phyloP scores from a whole-genome alignment of 2,888 invertebrate species.

The Quadroppia sp. region DNA sequence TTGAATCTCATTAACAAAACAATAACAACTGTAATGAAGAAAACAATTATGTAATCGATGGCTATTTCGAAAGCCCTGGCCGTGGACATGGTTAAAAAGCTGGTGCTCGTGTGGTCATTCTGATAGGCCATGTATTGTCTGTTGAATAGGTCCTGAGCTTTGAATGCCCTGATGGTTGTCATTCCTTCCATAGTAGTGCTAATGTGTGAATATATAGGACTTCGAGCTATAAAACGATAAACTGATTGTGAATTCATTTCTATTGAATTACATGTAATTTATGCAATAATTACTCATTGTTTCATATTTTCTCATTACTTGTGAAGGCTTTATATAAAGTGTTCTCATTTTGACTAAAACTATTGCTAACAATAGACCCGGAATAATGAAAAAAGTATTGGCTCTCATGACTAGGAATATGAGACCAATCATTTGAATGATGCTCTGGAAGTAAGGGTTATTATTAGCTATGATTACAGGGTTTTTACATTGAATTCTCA shows the following conservation, averaged over 20 bases:
- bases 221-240: slow-evolving; percentile 44
- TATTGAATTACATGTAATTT: slow-evolving; percentile 51
- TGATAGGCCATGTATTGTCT: slow-evolving; percentile 55
- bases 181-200: slow-evolving; percentile 48
- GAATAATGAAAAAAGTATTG: slow-evolving; percentile 52
- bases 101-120: slow-evolving; percentile 79
- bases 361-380: not conserved
- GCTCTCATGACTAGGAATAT: slow-evolving; percentile 53
- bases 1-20: not conserved
- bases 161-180: slow-evolving; percentile 57
- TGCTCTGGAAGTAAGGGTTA: no score
- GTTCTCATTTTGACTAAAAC: not conserved
- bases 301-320: slow-evolving; percentile 80
- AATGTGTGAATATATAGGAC: slow-evolving; percentile 49
- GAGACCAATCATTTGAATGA: slow-evolving; percentile 4
- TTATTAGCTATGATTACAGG: no score
- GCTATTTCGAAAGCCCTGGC: not conserved
- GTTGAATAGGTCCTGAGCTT: slow-evolving; percentile 69
- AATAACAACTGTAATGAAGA: not conserved
- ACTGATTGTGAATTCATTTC: no score
- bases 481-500: no score
- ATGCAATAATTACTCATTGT: slow-evolving; percentile 66
- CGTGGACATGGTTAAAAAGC: slow-evolving; percentile 62
- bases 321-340: slow-evolving; percentile 58
- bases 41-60: not conserved